Base-by-base conservation (phyloP, 2,888 invertebrate species). In the Drosophila koepferae region DNA sequence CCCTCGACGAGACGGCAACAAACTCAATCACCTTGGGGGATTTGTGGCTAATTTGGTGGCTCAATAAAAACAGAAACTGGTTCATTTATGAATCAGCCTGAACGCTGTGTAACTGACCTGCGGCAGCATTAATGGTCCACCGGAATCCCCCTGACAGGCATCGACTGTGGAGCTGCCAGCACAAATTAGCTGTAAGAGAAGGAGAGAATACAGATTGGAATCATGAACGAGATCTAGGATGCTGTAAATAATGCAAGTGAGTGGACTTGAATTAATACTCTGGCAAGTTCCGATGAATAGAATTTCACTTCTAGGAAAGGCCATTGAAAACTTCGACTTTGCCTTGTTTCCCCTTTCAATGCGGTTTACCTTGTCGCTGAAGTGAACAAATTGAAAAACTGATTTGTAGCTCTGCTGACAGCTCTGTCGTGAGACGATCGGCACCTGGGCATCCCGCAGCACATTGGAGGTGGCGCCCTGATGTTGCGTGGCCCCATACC, bases 401-500 rank as follows among this genome's bases (percentile, higher is more conserved):
- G 86, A 80, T 53, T 87, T 86, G 74, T 93, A 86, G 94, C 94
- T 69, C 94, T 95, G 48, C 72, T 91, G 89, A 59, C 93, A 93
- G 38, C 72, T 74, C 41, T 82, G 95, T 0, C 86, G 84, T n/a
- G 82, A 81, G 0, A 93, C 79, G 28, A 93, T 86, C 2, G 93
- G 93, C 62, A 94, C 89, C 69, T 93, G 92, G 3, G 94, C 94
- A 58, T 94, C 94, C 81, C 95, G 94, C 38, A 95, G 90, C 31
- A 93, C 89, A 66, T 86, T 82, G 1, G 93, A 92, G 3, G 86
- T 82, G 54, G 86, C 78, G 3, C 92, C 92, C 56, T 92, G 91
- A 76, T 91, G 91, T 62, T 94, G 92, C 0, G 95, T 93, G 10
- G 96, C 94, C 16, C 98, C 98, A 97, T 97, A 98, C 23, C 98